Evolutionary conservation across 92 coral and sea anemone species (phyloP).

Genomic region (Umimayanthus chanpuru): DNA sequence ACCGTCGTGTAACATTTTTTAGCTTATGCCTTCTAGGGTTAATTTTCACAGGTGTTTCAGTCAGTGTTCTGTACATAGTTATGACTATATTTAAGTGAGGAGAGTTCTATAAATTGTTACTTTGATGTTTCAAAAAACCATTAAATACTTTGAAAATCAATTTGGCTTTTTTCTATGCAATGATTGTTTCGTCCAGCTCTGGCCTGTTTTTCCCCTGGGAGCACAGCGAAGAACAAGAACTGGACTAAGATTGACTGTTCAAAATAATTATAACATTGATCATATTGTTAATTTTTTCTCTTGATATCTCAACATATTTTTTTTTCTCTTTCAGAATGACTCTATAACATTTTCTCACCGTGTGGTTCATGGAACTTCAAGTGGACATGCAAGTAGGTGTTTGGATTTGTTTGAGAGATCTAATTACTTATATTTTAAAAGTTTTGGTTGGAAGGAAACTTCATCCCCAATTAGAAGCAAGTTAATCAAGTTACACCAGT

Average conservation of each 20-base stretch:
- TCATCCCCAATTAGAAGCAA: no score
- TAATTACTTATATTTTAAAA: no score
- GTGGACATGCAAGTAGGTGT: slow-evolving; percentile 63
- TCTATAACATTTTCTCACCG: slow-evolving; percentile 71
- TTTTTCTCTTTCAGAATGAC: slow-evolving; percentile 67
- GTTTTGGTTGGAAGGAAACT: no score
- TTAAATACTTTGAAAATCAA: not conserved
- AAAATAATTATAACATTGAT: no score
- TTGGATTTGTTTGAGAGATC: not conserved
- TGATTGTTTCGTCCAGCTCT: not conserved
- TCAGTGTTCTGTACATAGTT: not conserved
- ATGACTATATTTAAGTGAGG: not conserved
- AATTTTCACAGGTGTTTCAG: not conserved
- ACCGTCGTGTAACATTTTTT: no score
- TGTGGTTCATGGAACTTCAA: slow-evolving; percentile 57
- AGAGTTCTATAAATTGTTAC: no score
- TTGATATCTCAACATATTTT: not conserved
- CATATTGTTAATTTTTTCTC: not conserved
- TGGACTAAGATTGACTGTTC: no score
- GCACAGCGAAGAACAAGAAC: no score
- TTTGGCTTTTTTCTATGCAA: not conserved
- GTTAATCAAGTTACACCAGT: no score
- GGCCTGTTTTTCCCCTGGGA: no score
- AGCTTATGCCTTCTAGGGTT: no score
- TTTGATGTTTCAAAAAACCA: no score